Evolutionary conservation across 2,797 vertebrate species (phyloP), one percentile per base, ranked within the genome.

Genomic region (Menidia menidia): DNA sequence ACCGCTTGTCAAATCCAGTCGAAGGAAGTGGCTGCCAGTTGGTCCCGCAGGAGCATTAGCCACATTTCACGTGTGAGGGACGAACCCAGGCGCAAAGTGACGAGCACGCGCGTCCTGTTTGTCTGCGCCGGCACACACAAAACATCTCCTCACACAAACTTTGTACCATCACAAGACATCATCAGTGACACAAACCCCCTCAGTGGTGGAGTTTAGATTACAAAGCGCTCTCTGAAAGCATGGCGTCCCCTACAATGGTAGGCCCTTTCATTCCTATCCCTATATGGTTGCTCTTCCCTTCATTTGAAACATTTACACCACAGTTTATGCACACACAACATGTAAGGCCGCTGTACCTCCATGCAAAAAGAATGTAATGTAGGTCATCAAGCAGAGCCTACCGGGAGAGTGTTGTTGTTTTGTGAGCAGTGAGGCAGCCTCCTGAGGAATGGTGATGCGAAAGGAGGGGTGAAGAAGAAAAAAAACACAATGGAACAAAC

Each of bases 291-390:
- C 90, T 87, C 86, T 78, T 77, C 85, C 87, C 79, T 87, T 92
- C 89, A 86, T 87, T 89, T 63, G 16, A 86, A 81, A 89, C 88
- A 74, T 91, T 92, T 91, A 90, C 88, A 84, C 84, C 48, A 1
- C 78, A 87, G 84, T 88, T 90, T 89, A 83, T 89, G 88, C 88
- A 82, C 88, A 81, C 81, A 75, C 85, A 78, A 86, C 90, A 87
- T 91, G 87, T 88, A 88, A 88, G 87, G 86, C 78, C 14, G 62
- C 79, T 89, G 89, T 89, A 84, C 75, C 85, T 79, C 86, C 82
- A 82, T 74, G 86, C 90, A 90, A 88, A 90, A 85, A 82, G 84
- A 92, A 92, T 91, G 88, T 92, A 92, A 94, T 93, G 88, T 92
- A 92, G 88, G 87, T 91, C 92, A 91, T 94, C 89, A 93, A 92